These are phyloP conservation scores for Allenopithecus nigroviridis DNA, from an alignment of 2,797 vertebrate species.

Conservation along the genomic window DNA sequence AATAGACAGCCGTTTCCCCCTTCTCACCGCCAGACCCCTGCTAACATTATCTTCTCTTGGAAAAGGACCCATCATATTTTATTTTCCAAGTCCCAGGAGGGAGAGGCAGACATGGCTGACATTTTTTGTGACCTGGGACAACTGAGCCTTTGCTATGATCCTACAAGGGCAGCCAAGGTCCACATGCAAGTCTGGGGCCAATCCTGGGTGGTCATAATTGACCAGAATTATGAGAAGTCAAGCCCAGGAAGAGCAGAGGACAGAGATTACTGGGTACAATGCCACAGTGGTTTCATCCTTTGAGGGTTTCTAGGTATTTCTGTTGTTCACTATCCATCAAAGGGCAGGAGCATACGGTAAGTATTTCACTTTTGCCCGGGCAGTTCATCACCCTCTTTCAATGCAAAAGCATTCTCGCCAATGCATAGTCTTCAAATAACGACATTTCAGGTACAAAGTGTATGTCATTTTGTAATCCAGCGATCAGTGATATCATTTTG, in stretches of 20 bases:
- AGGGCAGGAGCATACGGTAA: not conserved
- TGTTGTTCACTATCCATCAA: not conserved
- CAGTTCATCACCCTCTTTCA: not conserved
- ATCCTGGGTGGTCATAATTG: not conserved
- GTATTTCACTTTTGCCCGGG: slow-evolving; percentile 35
- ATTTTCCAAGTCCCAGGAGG: not conserved
- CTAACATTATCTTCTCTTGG: not conserved
- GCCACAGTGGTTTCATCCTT: not conserved
- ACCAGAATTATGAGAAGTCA: not conserved
- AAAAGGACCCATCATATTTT: not conserved
- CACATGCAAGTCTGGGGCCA: not conserved
- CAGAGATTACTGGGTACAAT: not conserved
- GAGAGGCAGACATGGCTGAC: not conserved
- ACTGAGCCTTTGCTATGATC: not conserved
- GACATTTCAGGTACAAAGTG: not conserved
- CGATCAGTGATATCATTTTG: not conserved
- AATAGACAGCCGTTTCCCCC: not conserved
- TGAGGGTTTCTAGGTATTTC: not conserved
- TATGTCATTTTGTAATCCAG: not conserved
- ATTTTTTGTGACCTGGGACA: not conserved
- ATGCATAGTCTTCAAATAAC: not conserved
- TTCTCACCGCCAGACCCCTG: not conserved
- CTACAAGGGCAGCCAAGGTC: not conserved
- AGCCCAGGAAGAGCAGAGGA: not conserved
- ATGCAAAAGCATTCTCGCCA: not conserved